These are phyloP conservation scores for Chromis chromis DNA, from an alignment of 2,797 vertebrate species.

Conservation along the genomic window DNA sequence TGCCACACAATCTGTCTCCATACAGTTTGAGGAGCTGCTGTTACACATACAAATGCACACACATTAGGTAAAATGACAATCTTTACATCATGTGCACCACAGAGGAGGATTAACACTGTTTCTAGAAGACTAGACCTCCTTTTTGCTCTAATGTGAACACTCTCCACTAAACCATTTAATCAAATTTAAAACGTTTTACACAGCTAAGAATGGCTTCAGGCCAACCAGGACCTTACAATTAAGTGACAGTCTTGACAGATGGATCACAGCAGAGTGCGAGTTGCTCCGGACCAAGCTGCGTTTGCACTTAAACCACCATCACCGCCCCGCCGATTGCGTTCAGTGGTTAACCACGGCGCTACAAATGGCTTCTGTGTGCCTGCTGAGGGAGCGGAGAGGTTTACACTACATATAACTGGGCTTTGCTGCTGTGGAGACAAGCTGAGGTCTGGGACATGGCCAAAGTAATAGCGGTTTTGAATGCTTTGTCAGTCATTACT, in stretches of 20 bases:
- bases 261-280: constrained; percentile 55
- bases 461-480: constrained; percentile 68
- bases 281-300: constrained; percentile 47
- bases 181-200: constrained; percentile 29
- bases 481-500: constrained; percentile 68
- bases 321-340: constrained; percentile 57
- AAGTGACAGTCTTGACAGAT: constrained; percentile 54
- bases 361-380: constrained; percentile 59
- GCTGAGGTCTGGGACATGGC: constrained; percentile 75
- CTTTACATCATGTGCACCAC: constrained; percentile 16
- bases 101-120: constrained; percentile 42
- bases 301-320: constrained; percentile 59
- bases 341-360: constrained; percentile 73
- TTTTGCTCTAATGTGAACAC: constrained; percentile 13
- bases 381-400: constrained; percentile 58
- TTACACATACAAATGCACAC: constrained; percentile 9
- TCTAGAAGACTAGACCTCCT: constrained; percentile 32
- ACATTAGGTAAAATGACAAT: neutral
- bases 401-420: constrained; percentile 73
- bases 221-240: constrained; percentile 34
- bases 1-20: neutral
- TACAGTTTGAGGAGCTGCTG: constrained; percentile 14
- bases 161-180: constrained; percentile 21
- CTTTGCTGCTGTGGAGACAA: constrained; percentile 59
- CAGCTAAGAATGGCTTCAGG: constrained; percentile 21